Percentiles rank a stretch among this genome's conserved stretches.
Evolutionary conservation across 2,888 invertebrate species (phyloP).

Genomic region (Sipha maydis): DNA sequence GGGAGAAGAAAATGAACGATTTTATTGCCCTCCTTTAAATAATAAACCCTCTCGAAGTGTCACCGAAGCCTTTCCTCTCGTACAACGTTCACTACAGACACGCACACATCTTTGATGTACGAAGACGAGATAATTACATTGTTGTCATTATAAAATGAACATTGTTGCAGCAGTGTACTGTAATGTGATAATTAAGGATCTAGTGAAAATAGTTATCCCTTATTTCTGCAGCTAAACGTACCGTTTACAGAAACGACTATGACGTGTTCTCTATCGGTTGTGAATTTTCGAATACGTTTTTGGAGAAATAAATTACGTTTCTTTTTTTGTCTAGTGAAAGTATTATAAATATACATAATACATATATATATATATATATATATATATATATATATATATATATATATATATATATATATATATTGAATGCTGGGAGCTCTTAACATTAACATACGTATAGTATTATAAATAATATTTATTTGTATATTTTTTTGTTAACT

Average conservation of each 20-base stretch:
- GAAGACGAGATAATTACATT: background rate
- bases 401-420: no score
- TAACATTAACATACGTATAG: background rate
- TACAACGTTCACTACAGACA: background rate
- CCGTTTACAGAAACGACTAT: background rate
- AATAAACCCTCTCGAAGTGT: conserved; percentile 28
- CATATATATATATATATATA: no score
- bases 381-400: no score
- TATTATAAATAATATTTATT: conserved; percentile 41
- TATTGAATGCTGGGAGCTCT: background rate
- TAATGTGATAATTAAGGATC: background rate
- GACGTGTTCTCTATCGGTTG: background rate
- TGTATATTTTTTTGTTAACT: conserved; percentile 27
- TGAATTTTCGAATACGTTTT: conserved; percentile 28
- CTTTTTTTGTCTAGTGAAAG: conserved; percentile 26
- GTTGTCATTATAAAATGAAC: background rate
- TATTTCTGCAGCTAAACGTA: background rate
- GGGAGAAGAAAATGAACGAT: conserved; percentile 46
- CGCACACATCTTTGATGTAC: background rate
- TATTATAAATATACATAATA: conserved; percentile 4
- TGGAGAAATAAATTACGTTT: conserved; percentile 9
- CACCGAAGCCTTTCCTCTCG: background rate
- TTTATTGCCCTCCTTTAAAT: conserved; percentile 44
- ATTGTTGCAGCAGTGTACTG: background rate
- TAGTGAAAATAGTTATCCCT: background rate